Percentiles rank a stretch among this genome's conserved stretches.
phyloP scores from a whole-genome alignment of 2,888 invertebrate species.

The Antitype chi region DNA sequence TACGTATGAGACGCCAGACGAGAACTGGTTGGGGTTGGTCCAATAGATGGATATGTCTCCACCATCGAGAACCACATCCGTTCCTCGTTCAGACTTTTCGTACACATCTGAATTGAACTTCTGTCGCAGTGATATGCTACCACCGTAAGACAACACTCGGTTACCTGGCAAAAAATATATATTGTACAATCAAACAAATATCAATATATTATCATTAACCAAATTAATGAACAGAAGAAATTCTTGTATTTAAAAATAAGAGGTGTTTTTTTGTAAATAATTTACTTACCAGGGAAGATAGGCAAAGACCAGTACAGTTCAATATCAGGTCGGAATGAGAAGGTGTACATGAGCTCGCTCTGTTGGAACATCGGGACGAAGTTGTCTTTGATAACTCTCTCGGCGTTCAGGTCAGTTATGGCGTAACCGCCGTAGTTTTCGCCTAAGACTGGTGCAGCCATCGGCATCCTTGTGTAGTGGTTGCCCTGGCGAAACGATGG shows the following conservation, averaged over 20 bases:
- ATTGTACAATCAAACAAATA: slow-evolving; percentile 1
- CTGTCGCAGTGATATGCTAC: slow-evolving; percentile 94
- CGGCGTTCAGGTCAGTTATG: slow-evolving; percentile 81
- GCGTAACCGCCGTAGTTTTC: slow-evolving; percentile 84
- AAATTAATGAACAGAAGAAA: background rate
- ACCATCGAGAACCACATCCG: slow-evolving; percentile 95
- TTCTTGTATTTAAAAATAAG: background rate
- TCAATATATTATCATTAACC: background rate
- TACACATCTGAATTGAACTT: slow-evolving; percentile 91
- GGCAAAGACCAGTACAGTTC: slow-evolving; percentile 87
- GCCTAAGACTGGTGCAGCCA: slow-evolving; percentile 84
- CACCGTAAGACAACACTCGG: slow-evolving; percentile 96
- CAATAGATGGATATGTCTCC: slow-evolving; percentile 94
- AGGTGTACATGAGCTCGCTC: slow-evolving; percentile 85
- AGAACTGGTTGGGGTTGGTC: slow-evolving; percentile 91
- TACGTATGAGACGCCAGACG: slow-evolving; percentile 91
- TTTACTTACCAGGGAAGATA: slow-evolving; percentile 80
- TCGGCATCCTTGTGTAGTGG: slow-evolving; percentile 78
- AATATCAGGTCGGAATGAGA: slow-evolving; percentile 74
- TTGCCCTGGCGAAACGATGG: slow-evolving; percentile 72
- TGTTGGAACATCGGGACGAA: slow-evolving; percentile 81
- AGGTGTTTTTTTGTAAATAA: background rate
- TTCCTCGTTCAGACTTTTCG: slow-evolving; percentile 91
- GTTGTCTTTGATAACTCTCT: slow-evolving; percentile 79
- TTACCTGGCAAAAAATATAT: slow-evolving; percentile 86